Evolutionary conservation across 2,888 invertebrate genomes (phyloP).

Genomic region (Drosophila recens): DNA sequence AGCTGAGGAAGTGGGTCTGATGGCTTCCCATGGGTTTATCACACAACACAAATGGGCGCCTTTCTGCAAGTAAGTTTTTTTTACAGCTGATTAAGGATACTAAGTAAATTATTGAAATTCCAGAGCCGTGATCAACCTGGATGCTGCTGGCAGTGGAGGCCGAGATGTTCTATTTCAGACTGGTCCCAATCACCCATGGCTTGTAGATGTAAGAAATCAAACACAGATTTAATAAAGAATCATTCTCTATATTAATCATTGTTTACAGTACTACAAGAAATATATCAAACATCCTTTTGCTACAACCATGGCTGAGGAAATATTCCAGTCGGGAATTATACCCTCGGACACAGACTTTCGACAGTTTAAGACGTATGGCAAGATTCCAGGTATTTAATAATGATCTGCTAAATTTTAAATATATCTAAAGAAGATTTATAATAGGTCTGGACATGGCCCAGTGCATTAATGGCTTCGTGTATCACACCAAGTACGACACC

Average conservation of each 20-base stretch:
- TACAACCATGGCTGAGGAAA: conserved; percentile 87
- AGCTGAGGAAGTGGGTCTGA: conserved; percentile 88
- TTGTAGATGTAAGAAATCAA: conserved; percentile 86
- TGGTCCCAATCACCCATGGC: conserved; percentile 90
- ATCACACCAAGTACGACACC: conserved; percentile 91
- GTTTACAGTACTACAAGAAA: conserved; percentile 84
- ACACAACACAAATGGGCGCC: conserved; percentile 93
- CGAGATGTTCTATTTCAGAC: conserved; percentile 95
- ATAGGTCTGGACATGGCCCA: conserved; percentile 91
- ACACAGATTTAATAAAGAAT: background rate
- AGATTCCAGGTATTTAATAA: conserved; percentile 67
- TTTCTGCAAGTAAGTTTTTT: conserved; percentile 85
- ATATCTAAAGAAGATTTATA: background rate
- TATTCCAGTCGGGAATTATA: conserved; percentile 88
- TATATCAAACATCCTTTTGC: conserved; percentile 87
- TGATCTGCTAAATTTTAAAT: background rate
- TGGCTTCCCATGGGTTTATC: conserved; percentile 89
- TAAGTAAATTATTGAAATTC: accelerated
- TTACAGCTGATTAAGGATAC: no score
- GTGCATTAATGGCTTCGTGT: conserved; percentile 90
- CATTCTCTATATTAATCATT: background rate
- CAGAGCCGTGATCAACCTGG: conserved; percentile 93
- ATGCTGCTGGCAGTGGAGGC: conserved; percentile 96
- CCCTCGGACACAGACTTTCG: conserved; percentile 89
- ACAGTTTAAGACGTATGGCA: conserved; percentile 38